Evolutionary conservation across 2,888 invertebrate species (phyloP).

Genomic region (Doris montereyensis): DNA sequence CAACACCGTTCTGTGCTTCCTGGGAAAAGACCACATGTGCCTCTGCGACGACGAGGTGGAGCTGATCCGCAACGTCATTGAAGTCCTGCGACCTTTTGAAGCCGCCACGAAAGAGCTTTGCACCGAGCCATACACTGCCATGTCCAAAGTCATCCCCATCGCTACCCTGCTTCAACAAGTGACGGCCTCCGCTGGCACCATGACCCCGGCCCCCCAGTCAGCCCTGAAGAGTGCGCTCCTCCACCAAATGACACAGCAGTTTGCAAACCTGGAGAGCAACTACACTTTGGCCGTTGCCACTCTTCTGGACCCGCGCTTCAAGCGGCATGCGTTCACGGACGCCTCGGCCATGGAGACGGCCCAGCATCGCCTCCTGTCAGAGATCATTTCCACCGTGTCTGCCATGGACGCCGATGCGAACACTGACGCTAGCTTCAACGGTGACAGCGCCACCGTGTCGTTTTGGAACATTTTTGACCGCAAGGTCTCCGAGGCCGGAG

Average conservation of each 20-base stretch:
- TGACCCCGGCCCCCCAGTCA: slow-evolving; percentile 33
- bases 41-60: slow-evolving; percentile 40
- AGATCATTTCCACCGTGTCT: slow-evolving; percentile 3
- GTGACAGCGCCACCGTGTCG: not conserved
- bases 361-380: slow-evolving; percentile 32
- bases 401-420: slow-evolving; percentile 12
- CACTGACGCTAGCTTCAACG: not conserved
- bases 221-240: slow-evolving; percentile 40
- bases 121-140: slow-evolving; percentile 32
- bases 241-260: slow-evolving; percentile 32
- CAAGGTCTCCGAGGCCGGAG: slow-evolving; percentile 34
- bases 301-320: slow-evolving; percentile 39
- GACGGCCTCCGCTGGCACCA: slow-evolving; percentile 11
- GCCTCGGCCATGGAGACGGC: slow-evolving; percentile 28
- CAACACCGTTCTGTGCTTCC: slow-evolving; percentile 39
- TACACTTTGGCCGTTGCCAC: slow-evolving; percentile 33
- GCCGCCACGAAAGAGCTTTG: slow-evolving; percentile 38
- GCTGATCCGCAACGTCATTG: slow-evolving; percentile 27
- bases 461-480: slow-evolving; percentile 42
- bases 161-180: slow-evolving; percentile 38
- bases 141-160: slow-evolving; percentile 40
- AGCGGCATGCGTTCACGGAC: slow-evolving; percentile 39
- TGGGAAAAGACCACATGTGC: slow-evolving; percentile 36
- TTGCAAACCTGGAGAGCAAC: slow-evolving; percentile 33
- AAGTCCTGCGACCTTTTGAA: slow-evolving; percentile 32